Conservation (phyloP, 2,113 vertebrate genomes). For the Elephas maximus region DNA sequence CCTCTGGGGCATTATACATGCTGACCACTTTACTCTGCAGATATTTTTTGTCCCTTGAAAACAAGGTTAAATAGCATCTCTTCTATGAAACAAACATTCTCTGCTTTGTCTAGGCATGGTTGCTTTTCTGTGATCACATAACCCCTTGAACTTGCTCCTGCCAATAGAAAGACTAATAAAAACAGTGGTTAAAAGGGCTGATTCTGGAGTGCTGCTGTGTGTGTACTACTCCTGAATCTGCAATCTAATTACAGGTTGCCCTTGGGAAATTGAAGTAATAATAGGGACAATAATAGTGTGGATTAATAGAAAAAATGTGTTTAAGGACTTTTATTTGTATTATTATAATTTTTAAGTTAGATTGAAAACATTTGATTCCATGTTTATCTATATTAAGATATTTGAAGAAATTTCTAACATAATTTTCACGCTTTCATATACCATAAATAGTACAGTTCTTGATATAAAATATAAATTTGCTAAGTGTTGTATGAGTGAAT, state of each 20-base stretch:
- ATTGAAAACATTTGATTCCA: not conserved
- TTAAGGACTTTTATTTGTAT: not conserved
- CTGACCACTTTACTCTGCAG: not conserved
- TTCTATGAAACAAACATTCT: not conserved
- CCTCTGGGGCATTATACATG: not conserved
- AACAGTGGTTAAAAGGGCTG: rapidly evolving
- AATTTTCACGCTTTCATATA: not conserved
- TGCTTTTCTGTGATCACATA: not conserved
- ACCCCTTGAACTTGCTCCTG: not conserved
- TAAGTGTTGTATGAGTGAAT: not conserved
- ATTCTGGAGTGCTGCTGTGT: not conserved
- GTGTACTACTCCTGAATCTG: not conserved
- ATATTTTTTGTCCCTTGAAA: not conserved
- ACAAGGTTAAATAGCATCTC: not conserved
- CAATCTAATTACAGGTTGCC: not conserved
- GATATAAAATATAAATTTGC: not conserved
- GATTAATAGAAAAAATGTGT: not conserved
- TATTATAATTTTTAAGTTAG: not conserved
- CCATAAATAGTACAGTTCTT: not conserved
- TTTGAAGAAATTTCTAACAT: not conserved
- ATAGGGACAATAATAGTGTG: not conserved
- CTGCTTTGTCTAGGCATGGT: not conserved
- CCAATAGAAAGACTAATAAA: not conserved
- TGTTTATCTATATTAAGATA: not conserved
- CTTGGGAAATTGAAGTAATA: not conserved